Percentiles rank a stretch among this genome's conserved stretches.
phyloP scores from a whole-genome alignment of 2,888 invertebrate genomes.

The Nephrocerus scutellatus region DNA sequence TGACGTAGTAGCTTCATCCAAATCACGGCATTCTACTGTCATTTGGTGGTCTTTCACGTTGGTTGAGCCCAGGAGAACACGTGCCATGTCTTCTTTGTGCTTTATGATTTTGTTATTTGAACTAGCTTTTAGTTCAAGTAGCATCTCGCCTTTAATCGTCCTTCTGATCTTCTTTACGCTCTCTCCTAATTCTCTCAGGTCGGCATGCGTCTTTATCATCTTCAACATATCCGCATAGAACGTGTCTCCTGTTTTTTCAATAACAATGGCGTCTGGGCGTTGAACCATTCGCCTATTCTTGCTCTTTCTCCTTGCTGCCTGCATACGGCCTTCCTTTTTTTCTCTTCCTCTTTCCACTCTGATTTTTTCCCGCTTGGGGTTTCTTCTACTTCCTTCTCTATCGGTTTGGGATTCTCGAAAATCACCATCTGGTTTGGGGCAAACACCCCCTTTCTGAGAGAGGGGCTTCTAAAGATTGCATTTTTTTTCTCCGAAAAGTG shows the following conservation, averaged over 20 bases:
- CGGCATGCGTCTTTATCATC: slow-evolving; percentile 5
- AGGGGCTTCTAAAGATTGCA: no score
- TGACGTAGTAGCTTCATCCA: slow-evolving; percentile 1
- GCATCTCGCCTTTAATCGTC: slow-evolving; percentile 3
- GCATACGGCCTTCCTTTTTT: no score
- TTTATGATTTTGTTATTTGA: background rate
- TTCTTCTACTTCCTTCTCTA: no score
- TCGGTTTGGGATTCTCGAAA: no score
- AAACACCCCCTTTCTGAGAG: no score
- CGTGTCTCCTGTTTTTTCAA: background rate
- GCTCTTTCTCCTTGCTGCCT: no score
- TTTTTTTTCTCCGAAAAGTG: no score
- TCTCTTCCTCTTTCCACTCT: no score
- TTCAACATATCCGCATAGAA: slow-evolving; percentile 5
- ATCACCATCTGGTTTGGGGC: no score
- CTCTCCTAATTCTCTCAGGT: slow-evolving; percentile 6
- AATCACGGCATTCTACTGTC: background rate
- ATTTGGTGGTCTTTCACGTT: slow-evolving; percentile 1
- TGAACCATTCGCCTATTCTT: no score
- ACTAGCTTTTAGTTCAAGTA: background rate
- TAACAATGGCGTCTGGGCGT: slow-evolving; percentile 1
- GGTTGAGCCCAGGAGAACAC: background rate
- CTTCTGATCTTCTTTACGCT: slow-evolving; percentile 4
- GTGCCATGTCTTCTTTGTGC: slow-evolving; percentile 1
- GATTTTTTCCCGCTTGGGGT: no score